Base-by-base conservation (phyloP, 2,797 vertebrate genomes). In the Neosilurus hyrtlii region DNA sequence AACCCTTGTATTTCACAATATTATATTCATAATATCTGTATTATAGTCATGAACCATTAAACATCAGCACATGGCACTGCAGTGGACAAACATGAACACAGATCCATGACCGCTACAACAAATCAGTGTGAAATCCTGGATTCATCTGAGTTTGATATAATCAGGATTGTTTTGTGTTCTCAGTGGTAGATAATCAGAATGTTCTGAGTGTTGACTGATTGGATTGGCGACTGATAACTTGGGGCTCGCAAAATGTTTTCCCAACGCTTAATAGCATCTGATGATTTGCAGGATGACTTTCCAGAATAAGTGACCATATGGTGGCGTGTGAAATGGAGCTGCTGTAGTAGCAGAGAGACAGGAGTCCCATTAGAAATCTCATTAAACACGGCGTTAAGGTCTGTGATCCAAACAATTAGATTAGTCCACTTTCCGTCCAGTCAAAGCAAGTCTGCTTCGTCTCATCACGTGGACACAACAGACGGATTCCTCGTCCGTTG, bases 361-460 rank as follows among this genome's bases (percentile, higher is more conserved):
- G 51, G 3, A 24, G 57, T 59, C 57, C 67, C 51, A 77, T 82
- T 74, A 70, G 68, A 68, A 85, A 88, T 80, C 75, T 77, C 67
- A 78, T 84, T 83, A 83, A 85, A 71, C 10, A 37, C 62, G 79
- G 63, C 37, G 30, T 37, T 73, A 71, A 70, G 78, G 84, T 82
- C 81, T 77, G 56, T 37, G 77, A 72, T 76, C 77, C 83, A 77
- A 67, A 71, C 68, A 85, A 76, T 76, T 75, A 57, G 73, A 78
- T 74, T 79, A 74, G 77, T 86, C 82, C 26, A 37, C 72, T 62
- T 82, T 66, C 37, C 71, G 56, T 75, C 72, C 87, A 84, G 83
- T 84, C 78, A 78, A 59, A 70, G 79, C 74, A 85, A 73, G 86
- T 88, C 82, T 65, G 82, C 88, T 88, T 81, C 66, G 57, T 81